Evolutionary conservation across 1,140 invertebrate species (phyloP).

Genomic region (Ceratoteleas bidentatus): DNA sequence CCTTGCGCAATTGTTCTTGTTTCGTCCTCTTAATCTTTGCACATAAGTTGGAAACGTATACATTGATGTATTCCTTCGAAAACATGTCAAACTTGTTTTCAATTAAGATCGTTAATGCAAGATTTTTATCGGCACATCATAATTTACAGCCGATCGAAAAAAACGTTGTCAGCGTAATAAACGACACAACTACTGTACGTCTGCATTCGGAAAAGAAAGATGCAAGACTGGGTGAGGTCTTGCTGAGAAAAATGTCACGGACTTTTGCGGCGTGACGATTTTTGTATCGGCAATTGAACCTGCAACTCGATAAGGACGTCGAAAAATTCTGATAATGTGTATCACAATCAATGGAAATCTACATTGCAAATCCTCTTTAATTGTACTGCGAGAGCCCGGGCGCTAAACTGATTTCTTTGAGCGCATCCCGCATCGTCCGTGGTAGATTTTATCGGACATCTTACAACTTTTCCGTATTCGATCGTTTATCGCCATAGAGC

Average conservation of each 20-base stretch:
- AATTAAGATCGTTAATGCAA: too few species aligned
- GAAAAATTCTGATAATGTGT: constrained; percentile 55
- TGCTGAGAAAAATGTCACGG: constrained; percentile 4
- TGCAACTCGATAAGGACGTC: constrained; percentile 34
- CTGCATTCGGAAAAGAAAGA: constrained; percentile 1
- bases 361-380: constrained; percentile 50
- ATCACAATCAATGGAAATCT: constrained; percentile 59
- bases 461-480: constrained; percentile 60
- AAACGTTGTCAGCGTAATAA: neutral
- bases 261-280: constrained; percentile 21
- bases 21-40: too few species aligned
- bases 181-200: neutral
- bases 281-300: constrained; percentile 39
- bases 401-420: constrained; percentile 59
- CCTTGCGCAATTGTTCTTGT: too few species aligned
- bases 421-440: constrained; percentile 36
- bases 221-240: neutral
- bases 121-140: too few species aligned
- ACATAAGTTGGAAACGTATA: too few species aligned
- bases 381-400: constrained; percentile 45
- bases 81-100: too few species aligned
- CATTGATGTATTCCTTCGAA: too few species aligned
- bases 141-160: too few species aligned
- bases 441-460: constrained; percentile 57
- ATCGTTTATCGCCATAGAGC: constrained; percentile 58